Base-by-base conservation (phyloP, 2,797 vertebrate species). In the Onychomys leucogaster region DNA sequence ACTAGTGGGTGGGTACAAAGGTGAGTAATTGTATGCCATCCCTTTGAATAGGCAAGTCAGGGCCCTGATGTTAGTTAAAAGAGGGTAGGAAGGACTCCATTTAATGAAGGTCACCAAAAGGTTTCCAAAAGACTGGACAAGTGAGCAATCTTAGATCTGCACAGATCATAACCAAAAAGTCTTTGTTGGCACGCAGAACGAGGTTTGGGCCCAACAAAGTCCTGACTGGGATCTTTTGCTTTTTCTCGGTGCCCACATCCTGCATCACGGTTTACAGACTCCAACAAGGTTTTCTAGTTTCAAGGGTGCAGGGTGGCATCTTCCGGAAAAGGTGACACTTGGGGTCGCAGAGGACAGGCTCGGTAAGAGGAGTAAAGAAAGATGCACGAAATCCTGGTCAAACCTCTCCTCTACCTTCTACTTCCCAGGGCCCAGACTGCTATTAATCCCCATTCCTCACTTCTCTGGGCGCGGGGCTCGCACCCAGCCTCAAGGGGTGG, bases 41-140 rank as follows among this genome's bases (percentile, higher is more conserved):
- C 34, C 52, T 59, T 69, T 10, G 65, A 78, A 88, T 21, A 61
- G 75, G 76, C 83, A 90, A 96, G 89, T 87, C 71, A 76, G 81
- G 90, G 84, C 2, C 49, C 52, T 88, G 57, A 71, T 69, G 94
- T 69, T 76, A 82, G 76, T 25, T 94, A 77, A 89, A 78, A 37
- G 73, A 95, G 95, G 73, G 41, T n/a, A 77, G 55, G 25, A 87
- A 95, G 86, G 83, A 76, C 80, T 91, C 9, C 29, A 37, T 67
- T 78, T 19, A 89, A 73, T 90, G 81, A 87, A 93, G 84, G 89
- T 86, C 87, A 91, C 77, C 84, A 59, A 91, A 93, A 87, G 59
- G 61, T 21, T 37, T 46, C 76, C 59, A 84, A 92, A 46, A 9
- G 34, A 82, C 21, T n/a, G 61, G 65, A 85, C 75, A n/a, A 77